phyloP scores from a whole-genome alignment of 2,113 vertebrate species.

The Leucopsar rothschildi region DNA sequence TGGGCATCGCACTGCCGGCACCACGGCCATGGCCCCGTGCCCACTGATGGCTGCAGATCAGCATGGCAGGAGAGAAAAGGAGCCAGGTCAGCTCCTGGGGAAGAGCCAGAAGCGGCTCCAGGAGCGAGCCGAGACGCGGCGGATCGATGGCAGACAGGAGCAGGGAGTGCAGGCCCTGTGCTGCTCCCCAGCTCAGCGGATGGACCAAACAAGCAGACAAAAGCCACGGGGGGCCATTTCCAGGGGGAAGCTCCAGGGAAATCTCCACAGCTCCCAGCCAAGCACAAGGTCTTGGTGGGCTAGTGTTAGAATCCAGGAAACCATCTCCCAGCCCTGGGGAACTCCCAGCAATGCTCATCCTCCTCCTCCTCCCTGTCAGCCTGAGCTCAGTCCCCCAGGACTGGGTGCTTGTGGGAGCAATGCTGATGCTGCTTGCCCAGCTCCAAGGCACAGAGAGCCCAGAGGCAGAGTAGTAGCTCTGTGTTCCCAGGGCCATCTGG shows the following conservation, averaged over 20 bases:
- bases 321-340: fast-evolving
- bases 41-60: neutral
- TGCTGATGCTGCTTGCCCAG: neutral
- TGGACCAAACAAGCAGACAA: fast-evolving
- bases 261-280: neutral
- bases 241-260: neutral
- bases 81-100: constrained; percentile 10
- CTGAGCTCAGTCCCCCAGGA: neutral
- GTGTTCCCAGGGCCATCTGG: fast-evolving
- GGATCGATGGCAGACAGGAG: neutral
- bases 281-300: fast-evolving
- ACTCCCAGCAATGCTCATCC: neutral
- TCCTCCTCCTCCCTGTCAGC: neutral
- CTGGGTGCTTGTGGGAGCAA: neutral
- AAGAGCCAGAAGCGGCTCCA: constrained; percentile 1
- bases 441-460: neutral
- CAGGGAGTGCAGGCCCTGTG: fast-evolving
- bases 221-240: neutral
- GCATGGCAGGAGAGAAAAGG: neutral
- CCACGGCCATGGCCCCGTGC: fast-evolving
- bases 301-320: neutral
- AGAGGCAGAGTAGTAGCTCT: neutral
- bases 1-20: neutral
- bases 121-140: fast-evolving
- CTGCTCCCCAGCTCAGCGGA: neutral